These are phyloP conservation scores for Diabrotica virgifera DNA, from an alignment of 1,140 invertebrate genomes.

Conservation along the genomic window DNA sequence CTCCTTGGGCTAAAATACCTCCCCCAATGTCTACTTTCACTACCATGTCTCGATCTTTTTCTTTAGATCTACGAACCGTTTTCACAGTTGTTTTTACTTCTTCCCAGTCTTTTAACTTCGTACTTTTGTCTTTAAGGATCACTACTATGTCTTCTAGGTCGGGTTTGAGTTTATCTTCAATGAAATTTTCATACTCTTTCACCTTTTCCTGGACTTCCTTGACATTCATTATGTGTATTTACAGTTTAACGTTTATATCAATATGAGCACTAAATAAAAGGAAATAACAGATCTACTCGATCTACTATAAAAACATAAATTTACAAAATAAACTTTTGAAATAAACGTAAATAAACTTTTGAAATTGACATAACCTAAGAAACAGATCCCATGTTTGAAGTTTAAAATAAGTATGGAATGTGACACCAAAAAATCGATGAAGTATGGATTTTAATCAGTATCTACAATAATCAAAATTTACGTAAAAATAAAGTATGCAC, in stretches of 20 bases:
- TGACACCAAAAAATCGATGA: too few species aligned
- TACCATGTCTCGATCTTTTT: conserved; percentile 38
- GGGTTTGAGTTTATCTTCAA: conserved; percentile 42
- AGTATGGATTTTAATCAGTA: not conserved
- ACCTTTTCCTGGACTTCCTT: conserved; percentile 38
- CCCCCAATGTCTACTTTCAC: conserved; percentile 33
- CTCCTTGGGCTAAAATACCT: conserved; percentile 31
- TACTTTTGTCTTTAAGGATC: conserved; percentile 28
- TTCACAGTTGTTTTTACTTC: conserved; percentile 36
- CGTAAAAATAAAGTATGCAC: too few species aligned
- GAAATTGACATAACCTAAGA: too few species aligned
- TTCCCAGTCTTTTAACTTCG: conserved; percentile 42
- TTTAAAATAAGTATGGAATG: too few species aligned
- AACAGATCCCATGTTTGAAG: too few species aligned
- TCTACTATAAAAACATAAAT: too few species aligned
- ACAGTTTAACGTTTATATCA: too few species aligned
- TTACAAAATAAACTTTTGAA: too few species aligned
- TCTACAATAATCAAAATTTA: not conserved
- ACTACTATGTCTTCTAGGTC: conserved; percentile 41
- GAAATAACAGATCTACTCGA: too few species aligned
- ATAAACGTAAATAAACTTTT: too few species aligned
- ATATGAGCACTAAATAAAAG: too few species aligned
- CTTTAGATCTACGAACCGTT: conserved; percentile 34
- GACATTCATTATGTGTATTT: not conserved
- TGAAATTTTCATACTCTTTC: conserved; percentile 41